Percentiles rank a stretch among this genome's conserved stretches.
Evolutionary conservation across 2,113 vertebrate species (phyloP).

Genomic region (Cebidichthys violaceus): DNA sequence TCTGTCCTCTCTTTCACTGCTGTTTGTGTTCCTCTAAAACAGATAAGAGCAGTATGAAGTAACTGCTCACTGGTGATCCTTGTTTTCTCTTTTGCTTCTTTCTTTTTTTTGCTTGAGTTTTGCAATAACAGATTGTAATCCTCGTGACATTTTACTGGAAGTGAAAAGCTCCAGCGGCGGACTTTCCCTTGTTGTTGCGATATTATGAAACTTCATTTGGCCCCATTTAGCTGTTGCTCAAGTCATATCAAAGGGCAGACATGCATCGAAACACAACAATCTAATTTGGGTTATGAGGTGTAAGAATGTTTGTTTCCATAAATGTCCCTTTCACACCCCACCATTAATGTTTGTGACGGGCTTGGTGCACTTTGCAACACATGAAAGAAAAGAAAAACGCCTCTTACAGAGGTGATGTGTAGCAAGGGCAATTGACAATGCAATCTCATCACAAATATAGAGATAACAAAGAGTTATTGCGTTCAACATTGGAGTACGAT

Average conservation of each 20-base stretch:
- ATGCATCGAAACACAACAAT: background rate
- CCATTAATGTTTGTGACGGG: too few species aligned
- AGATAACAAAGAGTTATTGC: background rate
- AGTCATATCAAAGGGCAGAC: background rate
- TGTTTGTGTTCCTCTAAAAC: constrained; percentile 60
- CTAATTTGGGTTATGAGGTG: background rate
- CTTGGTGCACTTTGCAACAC: background rate
- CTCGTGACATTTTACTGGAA: constrained; percentile 52
- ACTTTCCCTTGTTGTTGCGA: constrained; percentile 40
- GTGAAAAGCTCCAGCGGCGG: constrained; percentile 3
- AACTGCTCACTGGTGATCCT: background rate
- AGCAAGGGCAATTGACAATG: background rate
- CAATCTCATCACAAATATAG: background rate
- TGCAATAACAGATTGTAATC: constrained; percentile 7
- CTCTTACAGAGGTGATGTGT: background rate
- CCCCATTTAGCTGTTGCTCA: background rate
- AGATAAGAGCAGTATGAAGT: constrained; percentile 58
- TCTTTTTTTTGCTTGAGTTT: background rate
- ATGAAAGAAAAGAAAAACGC: background rate
- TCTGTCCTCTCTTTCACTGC: constrained; percentile 11
- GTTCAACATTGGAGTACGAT: too few species aligned
- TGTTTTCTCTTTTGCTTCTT: constrained; percentile 4
- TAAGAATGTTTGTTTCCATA: background rate
- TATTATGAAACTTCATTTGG: background rate
- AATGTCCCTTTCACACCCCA: background rate